phyloP scores from a whole-genome alignment of 2,113 vertebrate genomes.

The Percina caprodes region DNA sequence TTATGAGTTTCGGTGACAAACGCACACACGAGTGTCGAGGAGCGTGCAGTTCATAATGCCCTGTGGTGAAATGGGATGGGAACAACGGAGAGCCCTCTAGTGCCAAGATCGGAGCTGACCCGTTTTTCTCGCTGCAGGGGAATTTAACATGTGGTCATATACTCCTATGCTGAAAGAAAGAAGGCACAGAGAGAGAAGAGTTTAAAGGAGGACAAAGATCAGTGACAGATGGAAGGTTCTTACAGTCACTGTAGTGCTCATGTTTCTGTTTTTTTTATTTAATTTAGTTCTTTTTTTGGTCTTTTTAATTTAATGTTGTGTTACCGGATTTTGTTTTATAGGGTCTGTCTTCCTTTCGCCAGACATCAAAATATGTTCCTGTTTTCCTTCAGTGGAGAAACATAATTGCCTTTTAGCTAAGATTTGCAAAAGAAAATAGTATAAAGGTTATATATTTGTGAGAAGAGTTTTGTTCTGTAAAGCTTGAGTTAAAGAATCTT shows the following conservation, averaged over 20 bases:
- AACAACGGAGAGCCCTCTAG: slow-evolving; percentile 51
- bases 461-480: slow-evolving; percentile 16
- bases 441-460: not conserved
- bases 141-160: slow-evolving; percentile 33
- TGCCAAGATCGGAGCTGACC: slow-evolving; percentile 51
- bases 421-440: not conserved
- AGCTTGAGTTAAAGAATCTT: slow-evolving; percentile 19
- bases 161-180: slow-evolving; percentile 27
- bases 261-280: slow-evolving; percentile 34
- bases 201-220: slow-evolving; percentile 15
- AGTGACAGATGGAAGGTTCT: slow-evolving; percentile 15
- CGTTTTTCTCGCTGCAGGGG: slow-evolving; percentile 41
- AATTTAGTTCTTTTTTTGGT: not conserved
- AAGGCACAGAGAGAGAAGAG: slow-evolving; percentile 27
- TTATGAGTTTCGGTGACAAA: slow-evolving; percentile 97
- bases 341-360: no score
- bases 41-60: slow-evolving; percentile 17
- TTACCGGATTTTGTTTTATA: slow-evolving; percentile 8
- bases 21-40: not conserved
- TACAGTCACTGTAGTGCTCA: slow-evolving; percentile 19
- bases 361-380: not conserved
- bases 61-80: slow-evolving; percentile 41
- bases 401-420: slow-evolving; percentile 26
- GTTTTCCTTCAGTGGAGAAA: slow-evolving; percentile 24
- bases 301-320: slow-evolving; percentile 20